These are phyloP conservation scores for Troides helena DNA, from an alignment of 2,888 invertebrate genomes.

Conservation along the genomic window DNA sequence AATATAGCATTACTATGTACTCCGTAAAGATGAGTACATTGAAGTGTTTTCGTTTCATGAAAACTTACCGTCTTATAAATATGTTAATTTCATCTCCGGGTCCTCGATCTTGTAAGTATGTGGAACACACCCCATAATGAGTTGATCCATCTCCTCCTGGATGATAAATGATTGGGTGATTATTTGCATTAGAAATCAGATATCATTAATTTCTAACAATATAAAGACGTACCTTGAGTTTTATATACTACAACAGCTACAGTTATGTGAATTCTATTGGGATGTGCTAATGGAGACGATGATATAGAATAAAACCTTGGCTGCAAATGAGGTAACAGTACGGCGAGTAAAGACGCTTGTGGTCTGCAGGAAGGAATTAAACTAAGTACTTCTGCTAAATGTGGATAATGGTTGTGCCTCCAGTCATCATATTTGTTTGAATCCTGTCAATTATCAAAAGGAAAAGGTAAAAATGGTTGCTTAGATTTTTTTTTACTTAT, in stretches of 20 bases:
- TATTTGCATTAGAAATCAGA: background rate
- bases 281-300: conserved; percentile 88
- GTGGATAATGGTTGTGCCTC: conserved; percentile 91
- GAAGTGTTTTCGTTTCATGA: background rate
- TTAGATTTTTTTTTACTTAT: background rate
- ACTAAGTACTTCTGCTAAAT: conserved; percentile 91
- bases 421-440: conserved; percentile 95
- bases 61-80: conserved; percentile 87
- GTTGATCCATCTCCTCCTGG: conserved; percentile 88
- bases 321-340: conserved; percentile 90
- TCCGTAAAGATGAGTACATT: background rate
- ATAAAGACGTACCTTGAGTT: conserved; percentile 83
- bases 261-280: conserved; percentile 91
- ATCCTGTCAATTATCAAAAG: conserved; percentile 77
- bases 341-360: conserved; percentile 88
- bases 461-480: background rate
- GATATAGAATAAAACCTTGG: conserved; percentile 97
- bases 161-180: conserved; percentile 27
- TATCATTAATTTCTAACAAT: background rate
- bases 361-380: conserved; percentile 93
- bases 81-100: conserved; percentile 84
- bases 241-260: conserved; percentile 94
- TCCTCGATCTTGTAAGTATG: conserved; percentile 87
- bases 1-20: background rate
- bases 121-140: conserved; percentile 96